Evolutionary conservation across 2,888 invertebrate genomes (phyloP), one percentile per base, ranked within the genome.

Genomic region (Leptinotarsa tumamoca): DNA sequence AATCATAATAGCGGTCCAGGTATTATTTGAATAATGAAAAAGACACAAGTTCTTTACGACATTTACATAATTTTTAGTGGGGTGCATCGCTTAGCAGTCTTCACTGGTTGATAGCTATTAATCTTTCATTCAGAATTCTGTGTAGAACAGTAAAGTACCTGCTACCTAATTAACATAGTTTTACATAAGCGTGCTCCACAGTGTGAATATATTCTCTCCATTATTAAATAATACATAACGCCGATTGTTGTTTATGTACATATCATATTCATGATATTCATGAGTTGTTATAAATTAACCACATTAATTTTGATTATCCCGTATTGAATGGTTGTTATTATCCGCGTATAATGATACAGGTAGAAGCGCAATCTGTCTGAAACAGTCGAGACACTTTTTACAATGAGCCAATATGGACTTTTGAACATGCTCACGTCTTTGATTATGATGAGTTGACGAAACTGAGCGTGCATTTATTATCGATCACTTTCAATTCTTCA

Each of bases 171-270:
- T 85, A 83, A 82, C 85, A 84, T 85, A 84, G 84, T 85, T 85
- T 84, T 84, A 83, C 85, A 85, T 85, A 85, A 84, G 85, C 84
- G 85, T 85, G 85, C 84, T 79, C 81, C 80, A 68, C 68, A 67
- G 82, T 81, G 84, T 81, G 84, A 85, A 85, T 84, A 78, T 83
- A 85, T 85, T 84, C 85, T 58, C 72, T 67, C 81, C 79, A 80
- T 80, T 81, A 83, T 82, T 82, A 82, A 83, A 83, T 81, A 83
- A 77, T 75, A 78, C 81, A 83, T 84, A 84, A 84, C 81, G 79
- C 79, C 81, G 81, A 83, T 81, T 82, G 80, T 80, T 75, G 75
- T 75, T 75, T 75, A 75, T 75, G 75, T 75, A 75, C 75, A 72
- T 75, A 75, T 75, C 63, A 63, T 63, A 63, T 72, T 75, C 72